phyloP scores from a whole-genome alignment of 1,140 invertebrate genomes.

The Drosophila lowei region DNA sequence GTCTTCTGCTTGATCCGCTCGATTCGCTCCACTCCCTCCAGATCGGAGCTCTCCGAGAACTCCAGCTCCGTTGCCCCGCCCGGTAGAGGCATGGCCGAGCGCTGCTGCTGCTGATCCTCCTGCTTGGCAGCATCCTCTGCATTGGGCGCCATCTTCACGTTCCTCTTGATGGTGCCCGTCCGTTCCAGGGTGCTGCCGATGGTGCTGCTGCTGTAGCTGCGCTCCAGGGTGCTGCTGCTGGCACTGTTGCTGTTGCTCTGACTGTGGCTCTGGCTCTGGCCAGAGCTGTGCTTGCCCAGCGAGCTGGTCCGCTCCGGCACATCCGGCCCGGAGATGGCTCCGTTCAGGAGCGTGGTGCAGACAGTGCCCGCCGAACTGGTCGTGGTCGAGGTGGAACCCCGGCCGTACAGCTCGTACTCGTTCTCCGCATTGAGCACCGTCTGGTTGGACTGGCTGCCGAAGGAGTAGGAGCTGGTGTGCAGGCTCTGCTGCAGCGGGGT shows the following conservation, averaged over 20 bases:
- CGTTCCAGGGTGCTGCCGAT: conserved; percentile 84
- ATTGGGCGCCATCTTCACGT: conserved; percentile 58
- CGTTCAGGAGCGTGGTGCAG: conserved; percentile 88
- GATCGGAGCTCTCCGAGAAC: conserved; percentile 91
- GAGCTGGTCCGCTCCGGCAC: conserved; percentile 91
- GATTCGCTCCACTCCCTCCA: conserved; percentile 92
- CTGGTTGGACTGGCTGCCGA: conserved; percentile 84
- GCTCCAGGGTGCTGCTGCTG: conserved; percentile 85
- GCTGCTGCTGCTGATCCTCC: conserved; percentile 27
- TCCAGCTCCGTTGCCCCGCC: conserved; percentile 82
- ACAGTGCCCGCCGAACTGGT: conserved; percentile 95
- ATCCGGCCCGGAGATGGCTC: conserved; percentile 84
- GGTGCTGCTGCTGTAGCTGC: conserved; percentile 85
- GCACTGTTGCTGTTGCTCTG: conserved; percentile 82
- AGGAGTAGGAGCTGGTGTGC: conserved; percentile 85
- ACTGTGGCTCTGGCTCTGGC: conserved; percentile 79
- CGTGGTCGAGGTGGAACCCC: conserved; percentile 94
- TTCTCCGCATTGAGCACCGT: conserved; percentile 89
- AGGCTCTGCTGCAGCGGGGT: conserved; percentile 86
- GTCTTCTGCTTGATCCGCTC: conserved; percentile 94
- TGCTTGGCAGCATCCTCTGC: conserved; percentile 27
- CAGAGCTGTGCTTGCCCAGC: conserved; percentile 83
- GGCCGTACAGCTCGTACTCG: conserved; percentile 94
- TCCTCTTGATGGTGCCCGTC: conserved; percentile 84
- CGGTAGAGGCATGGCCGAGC: conserved; percentile 47